Conservation (phyloP, 2,113 vertebrate species). For the Labeo catla region DNA sequence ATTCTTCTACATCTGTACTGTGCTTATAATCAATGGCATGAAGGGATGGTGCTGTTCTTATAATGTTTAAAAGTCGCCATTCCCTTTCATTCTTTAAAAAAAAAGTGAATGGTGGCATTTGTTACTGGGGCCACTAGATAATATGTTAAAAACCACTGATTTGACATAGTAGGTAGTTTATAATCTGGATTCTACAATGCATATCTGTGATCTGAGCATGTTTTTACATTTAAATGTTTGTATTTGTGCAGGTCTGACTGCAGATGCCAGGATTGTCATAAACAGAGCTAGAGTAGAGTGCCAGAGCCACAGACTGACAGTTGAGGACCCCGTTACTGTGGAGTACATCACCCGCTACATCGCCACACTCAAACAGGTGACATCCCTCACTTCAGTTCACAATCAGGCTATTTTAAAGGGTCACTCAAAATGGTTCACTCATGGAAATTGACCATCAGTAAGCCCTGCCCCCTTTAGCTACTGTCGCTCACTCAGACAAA, state of each 20-base stretch:
- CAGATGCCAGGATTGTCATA: slow-evolving; percentile 87
- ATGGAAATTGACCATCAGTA: no score
- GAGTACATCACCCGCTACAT: slow-evolving; percentile 91
- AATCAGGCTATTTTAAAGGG: not conserved
- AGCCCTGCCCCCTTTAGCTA: no score
- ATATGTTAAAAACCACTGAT: not conserved
- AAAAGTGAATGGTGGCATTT: not conserved
- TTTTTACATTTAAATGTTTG: not conserved
- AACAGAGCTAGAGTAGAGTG: slow-evolving; percentile 88
- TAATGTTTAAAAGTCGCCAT: not conserved
- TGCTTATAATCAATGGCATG: not conserved
- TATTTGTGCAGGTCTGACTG: slow-evolving; percentile 80
- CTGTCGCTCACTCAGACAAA: no score
- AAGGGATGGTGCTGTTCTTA: not conserved
- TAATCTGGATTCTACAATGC: not conserved
- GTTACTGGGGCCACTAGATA: not conserved
- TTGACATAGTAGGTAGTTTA: not conserved
- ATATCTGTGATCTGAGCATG: not conserved
- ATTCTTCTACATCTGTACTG: not conserved
- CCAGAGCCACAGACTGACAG: slow-evolving; percentile 88
- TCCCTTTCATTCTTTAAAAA: not conserved
- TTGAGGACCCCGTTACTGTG: slow-evolving; percentile 88
- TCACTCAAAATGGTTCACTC: not conserved
- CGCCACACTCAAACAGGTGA: slow-evolving; percentile 88
- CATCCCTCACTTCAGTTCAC: not conserved